phyloP scores from a whole-genome alignment of 2,113 vertebrate genomes.

The Probosciger aterrimus region DNA sequence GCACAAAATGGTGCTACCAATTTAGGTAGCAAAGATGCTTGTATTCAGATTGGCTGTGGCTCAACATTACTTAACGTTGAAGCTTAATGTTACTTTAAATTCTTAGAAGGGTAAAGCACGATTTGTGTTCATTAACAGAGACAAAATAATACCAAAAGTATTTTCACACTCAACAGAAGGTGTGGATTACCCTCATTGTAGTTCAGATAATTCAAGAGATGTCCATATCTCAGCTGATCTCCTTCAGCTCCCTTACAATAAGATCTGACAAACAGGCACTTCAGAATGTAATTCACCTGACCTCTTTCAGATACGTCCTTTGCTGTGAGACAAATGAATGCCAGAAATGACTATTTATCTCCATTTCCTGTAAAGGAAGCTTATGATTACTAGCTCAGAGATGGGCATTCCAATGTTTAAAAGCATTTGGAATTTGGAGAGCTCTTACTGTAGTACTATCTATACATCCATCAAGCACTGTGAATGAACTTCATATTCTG shows the following conservation, averaged over 20 bases:
- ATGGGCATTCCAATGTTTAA: neutral
- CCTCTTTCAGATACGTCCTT: neutral
- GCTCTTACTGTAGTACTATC: neutral
- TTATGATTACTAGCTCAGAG: neutral
- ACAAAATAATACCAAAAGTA: neutral
- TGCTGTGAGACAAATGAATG: neutral
- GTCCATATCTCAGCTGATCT: neutral
- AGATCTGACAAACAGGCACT: neutral
- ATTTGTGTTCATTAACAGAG: neutral
- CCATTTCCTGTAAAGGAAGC: neutral
- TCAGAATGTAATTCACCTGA: neutral
- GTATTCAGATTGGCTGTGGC: neutral
- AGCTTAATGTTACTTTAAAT: neutral
- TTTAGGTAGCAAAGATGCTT: neutral
- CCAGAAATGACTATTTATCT: neutral
- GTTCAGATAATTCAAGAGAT: neutral
- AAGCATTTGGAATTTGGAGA: neutral
- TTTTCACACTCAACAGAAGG: neutral
- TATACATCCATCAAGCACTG: neutral
- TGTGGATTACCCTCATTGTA: neutral
- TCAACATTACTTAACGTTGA: neutral
- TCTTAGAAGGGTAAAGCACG: neutral
- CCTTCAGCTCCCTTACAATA: neutral
- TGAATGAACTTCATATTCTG: neutral
- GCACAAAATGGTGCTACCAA: neutral